Evolutionary conservation across 2,797 vertebrate genomes (phyloP), one percentile per base, ranked within the genome.

Genomic region (Ptychobarbus kaznakovi): DNA sequence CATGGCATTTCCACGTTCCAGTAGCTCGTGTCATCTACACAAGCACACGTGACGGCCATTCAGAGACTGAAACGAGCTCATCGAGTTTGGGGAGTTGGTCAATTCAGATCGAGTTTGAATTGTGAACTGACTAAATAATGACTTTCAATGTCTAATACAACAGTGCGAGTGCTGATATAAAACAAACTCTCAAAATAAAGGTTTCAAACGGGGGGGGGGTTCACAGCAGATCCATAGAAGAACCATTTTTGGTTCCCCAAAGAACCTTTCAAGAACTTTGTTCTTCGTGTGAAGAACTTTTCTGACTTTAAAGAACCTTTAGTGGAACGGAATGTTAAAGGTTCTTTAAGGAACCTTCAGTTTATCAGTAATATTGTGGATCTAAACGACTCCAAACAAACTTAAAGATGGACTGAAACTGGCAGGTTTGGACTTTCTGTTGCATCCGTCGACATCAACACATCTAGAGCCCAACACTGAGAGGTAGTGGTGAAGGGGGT

Each of bases 381-480:
- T 73, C 13, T 7, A 49, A 46, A 49, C 1, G n/a, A 53, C 49
- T 51, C 49, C 15, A 11, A 78, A 42, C 44, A 8, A 76, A 35
- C 3, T 22, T n/a, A 79, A 61, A 63, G n/a, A 49, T 15, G 15
- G 13, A 81, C 25, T 38, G 35, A 82, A 73, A 58, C 53, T 16
- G 18, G 53, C 68, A 53, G 4, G 22, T 10, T 56, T 69, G 4
- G 28, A 40, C 38, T 82, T 18, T 79, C 25, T 35, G 28, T 66
- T 66, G 28, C 72, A 38, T 35, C 18, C 35, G 18, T 56, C 10
- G 11, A 74, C 51, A 18, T 89, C 32, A 22, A 51, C 63, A 63
- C 68, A 72, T 20, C 63, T 83, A 51, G 56, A 66, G 51, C 86
- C 77, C 75, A 89, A 89, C 82, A 85, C 87, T 89, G 87, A 87